Evolutionary conservation across 2,113 vertebrate genomes (phyloP).

Genomic region (Melanerpes formicivorus): DNA sequence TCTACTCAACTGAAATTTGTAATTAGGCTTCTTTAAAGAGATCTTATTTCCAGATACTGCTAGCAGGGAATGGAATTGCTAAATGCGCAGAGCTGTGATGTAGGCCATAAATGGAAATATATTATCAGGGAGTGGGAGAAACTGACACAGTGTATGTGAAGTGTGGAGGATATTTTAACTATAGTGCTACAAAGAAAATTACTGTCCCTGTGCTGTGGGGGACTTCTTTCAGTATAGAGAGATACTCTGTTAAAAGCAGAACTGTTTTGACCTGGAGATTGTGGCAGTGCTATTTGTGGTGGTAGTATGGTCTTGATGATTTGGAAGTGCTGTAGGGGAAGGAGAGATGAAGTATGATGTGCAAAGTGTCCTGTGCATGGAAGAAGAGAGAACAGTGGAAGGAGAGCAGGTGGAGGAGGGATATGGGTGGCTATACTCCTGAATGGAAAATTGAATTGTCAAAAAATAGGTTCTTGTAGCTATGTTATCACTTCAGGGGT

Average conservation of each 20-base stretch:
- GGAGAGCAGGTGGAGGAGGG: background rate
- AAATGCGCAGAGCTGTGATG: background rate
- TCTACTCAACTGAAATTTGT: background rate
- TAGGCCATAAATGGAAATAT: background rate
- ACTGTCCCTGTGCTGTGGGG: background rate
- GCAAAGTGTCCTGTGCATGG: background rate
- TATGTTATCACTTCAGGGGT: background rate
- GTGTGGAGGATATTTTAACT: background rate
- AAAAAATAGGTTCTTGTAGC: background rate
- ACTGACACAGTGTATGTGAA: accelerated
- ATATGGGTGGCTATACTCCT: accelerated
- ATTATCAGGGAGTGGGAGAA: background rate
- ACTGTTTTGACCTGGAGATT: background rate
- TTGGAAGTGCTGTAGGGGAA: background rate
- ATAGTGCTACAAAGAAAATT: background rate
- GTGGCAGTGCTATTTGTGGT: background rate
- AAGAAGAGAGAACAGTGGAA: background rate
- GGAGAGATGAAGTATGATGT: background rate
- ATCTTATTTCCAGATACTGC: slow-evolving; percentile 4
- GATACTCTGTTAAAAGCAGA: background rate
- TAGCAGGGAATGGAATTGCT: background rate
- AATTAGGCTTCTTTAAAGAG: slow-evolving; percentile 16
- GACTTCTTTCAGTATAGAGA: background rate
- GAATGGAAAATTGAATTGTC: background rate
- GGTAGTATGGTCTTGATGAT: background rate